Evolutionary conservation across 1,140 invertebrate species (phyloP), one percentile per base, ranked within the genome.

Genomic region (Diuraphis noxia): DNA sequence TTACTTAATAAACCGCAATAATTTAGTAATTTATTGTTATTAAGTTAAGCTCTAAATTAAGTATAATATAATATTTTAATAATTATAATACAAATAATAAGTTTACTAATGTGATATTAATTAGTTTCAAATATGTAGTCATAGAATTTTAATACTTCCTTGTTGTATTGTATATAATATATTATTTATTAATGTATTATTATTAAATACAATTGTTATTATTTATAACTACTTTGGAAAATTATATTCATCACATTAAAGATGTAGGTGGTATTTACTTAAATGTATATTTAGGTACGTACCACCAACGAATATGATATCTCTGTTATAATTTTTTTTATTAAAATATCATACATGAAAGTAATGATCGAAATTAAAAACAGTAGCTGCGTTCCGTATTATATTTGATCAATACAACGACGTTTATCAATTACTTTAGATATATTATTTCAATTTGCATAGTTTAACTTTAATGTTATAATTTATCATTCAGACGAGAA

Each of bases 31-130:
- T 30, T 21, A 89, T 49, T 43, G 43, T 88, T 56, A n/a, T 36
- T 9, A 43, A 46, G 40, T 81, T 81, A n/a, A 23, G 25, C 63
- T 38, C 89, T 49, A 46, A 49, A 36, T 90, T 90, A 79, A 81
- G 41, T 90, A 46, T 36, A 46, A 25, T 17, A 46, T 46, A 25
- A 52, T 90, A 82, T 81, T 52, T 4, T 23, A 46, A 38, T 91
- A 46, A 81, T 43, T 46, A 79, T 63, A 63, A 63, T 38, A 91
- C n/a, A 43, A 30, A 38, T 91, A 38, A 49, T 49, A 91, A 82
- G 43, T 79, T 36, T 40, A 49, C 46, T 82, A 46, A 81, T 91
- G 89, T 91, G 89, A 91, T 91, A 91, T 91, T 91, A 91, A 91
- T 91, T 91, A 91, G 89, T 91, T 82, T 82, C 43, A 10, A 49